Conservation (phyloP, 2,113 vertebrate species). For the Theristicus caerulescens region DNA sequence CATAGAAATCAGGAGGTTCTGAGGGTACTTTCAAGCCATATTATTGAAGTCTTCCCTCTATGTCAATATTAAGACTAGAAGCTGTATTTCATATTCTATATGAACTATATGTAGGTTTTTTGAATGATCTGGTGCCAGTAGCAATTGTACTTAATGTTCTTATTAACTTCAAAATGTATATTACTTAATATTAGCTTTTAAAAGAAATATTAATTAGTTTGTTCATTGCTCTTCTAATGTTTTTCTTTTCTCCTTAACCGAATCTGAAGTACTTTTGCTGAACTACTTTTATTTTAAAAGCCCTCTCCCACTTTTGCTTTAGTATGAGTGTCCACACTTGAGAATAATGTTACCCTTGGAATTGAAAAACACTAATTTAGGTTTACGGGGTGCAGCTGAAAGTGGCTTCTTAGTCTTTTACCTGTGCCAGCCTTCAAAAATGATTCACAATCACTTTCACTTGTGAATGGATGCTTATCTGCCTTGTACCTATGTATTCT, state of each 20-base stretch:
- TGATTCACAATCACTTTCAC: background rate
- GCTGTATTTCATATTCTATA: background rate
- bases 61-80: background rate
- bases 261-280: conserved; percentile 27
- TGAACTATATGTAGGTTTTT: background rate
- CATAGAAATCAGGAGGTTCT: background rate
- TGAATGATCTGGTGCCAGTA: background rate
- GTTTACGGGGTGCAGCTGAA: background rate
- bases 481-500: background rate
- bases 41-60: background rate
- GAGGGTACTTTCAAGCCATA: background rate
- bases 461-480: background rate
- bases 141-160: background rate
- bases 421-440: background rate
- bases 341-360: background rate
- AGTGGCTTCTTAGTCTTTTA: background rate
- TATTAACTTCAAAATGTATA: background rate
- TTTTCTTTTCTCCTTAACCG: background rate
- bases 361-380: background rate
- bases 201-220: conserved; percentile 22
- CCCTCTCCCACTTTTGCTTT: background rate
- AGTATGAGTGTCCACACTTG: background rate
- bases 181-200: background rate
- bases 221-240: conserved; percentile 43
- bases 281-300: background rate